A percentile compares a stretch with the other conserved stretches of the same genome.
phyloP scores from a whole-genome alignment of 37 sponge, comb jelly and placozoan species.

The Dysidea cf. avara region DNA sequence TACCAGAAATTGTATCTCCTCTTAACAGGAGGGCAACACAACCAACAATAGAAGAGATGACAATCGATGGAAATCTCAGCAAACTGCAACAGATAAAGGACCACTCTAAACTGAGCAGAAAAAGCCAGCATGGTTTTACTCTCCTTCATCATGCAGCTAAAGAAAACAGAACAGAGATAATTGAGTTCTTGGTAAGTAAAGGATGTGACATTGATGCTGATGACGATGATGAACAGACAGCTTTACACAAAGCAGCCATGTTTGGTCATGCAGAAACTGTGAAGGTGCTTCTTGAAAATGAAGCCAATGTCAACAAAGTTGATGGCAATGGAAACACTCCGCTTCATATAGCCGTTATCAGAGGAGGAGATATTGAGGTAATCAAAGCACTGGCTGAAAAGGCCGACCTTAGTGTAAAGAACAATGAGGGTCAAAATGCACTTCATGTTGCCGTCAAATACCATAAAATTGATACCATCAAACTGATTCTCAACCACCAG shows the following conservation, averaged over 20 bases:
- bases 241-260: too few species aligned
- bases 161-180: conserved; percentile 44
- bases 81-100: conserved; percentile 32
- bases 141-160: conserved; percentile 62
- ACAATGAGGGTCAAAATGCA: conserved; percentile 79
- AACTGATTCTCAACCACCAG: conserved; percentile 42
- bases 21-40: too few species aligned
- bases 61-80: conserved; percentile 27
- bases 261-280: too few species aligned
- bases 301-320: too few species aligned
- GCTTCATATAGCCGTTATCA: conserved; percentile 62
- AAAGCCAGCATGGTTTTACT: conserved; percentile 41
- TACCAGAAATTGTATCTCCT: too few species aligned
- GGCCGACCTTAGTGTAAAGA: conserved; percentile 57
- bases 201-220: conserved; percentile 27
- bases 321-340: conserved; percentile 83
- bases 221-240: conserved; percentile 43
- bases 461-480: conserved; percentile 25
- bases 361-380: conserved; percentile 26
- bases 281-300: too few species aligned
- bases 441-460: conserved; percentile 66
- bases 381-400: conserved; percentile 42
- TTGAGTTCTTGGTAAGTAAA: conserved; percentile 63
- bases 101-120: conserved; percentile 11
- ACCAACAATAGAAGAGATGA: too few species aligned